These are phyloP conservation scores for Coecobrya sp. DNA, from an alignment of 2,888 invertebrate genomes.

Conservation along the genomic window DNA sequence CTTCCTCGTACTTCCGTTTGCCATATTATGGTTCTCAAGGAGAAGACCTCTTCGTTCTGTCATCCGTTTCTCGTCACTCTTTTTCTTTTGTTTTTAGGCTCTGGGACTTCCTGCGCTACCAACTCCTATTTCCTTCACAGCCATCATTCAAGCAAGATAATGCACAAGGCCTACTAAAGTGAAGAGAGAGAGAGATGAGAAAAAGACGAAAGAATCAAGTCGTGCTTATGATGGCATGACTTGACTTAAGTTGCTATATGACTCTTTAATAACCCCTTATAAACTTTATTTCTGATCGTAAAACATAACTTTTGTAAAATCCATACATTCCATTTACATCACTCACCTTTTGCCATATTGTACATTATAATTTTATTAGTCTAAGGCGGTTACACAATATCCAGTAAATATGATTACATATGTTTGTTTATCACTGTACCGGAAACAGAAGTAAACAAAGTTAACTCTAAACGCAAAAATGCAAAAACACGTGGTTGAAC, in stretches of 20 bases:
- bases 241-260: conserved; percentile 79
- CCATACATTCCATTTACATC: conserved; percentile 35
- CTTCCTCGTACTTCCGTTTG: conserved; percentile 46
- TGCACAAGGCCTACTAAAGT: background rate
- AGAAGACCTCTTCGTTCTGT: conserved; percentile 54
- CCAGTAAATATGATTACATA: too few relatives aligned
- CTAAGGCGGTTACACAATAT: too few relatives aligned
- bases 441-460: too few relatives aligned
- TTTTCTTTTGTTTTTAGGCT: conserved; percentile 74
- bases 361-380: background rate
- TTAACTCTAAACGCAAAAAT: too few relatives aligned
- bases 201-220: conserved; percentile 63
- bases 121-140: conserved; percentile 38
- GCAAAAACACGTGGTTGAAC: too few relatives aligned
- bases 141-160: conserved; percentile 49
- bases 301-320: conserved; percentile 68
- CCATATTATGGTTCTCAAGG: conserved; percentile 54
- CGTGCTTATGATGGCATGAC: conserved; percentile 70
- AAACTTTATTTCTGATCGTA: conserved; percentile 83
- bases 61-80: conserved; percentile 76
- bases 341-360: background rate
- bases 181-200: conserved; percentile 10
- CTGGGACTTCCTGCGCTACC: conserved; percentile 62
- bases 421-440: too few relatives aligned
- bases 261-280: conserved; percentile 84